phyloP scores from a whole-genome alignment of 2,888 invertebrate species.

The Trachelus troglodyta region DNA sequence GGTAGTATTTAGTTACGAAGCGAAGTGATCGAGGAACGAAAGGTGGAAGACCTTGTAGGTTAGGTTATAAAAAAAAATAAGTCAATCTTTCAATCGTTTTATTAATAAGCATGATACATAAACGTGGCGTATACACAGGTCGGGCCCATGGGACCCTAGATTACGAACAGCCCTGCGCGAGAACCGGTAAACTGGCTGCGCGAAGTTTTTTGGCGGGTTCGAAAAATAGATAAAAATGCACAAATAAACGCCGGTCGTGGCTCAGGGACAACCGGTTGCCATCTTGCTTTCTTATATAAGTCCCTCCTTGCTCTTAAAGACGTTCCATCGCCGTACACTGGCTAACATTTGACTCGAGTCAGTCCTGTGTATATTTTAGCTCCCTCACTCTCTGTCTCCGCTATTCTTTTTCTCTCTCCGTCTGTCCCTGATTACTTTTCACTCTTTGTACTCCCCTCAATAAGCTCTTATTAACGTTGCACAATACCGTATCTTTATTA shows the following conservation, averaged over 20 bases:
- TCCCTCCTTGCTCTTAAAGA: slow-evolving; percentile 55
- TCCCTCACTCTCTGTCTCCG: slow-evolving; percentile 21
- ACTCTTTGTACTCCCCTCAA: neutral
- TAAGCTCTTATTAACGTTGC: neutral
- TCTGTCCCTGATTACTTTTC: neutral
- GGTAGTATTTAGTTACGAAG: neutral
- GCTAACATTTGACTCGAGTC: slow-evolving; percentile 33
- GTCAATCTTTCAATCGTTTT: neutral
- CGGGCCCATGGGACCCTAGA: neutral
- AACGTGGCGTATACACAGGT: neutral
- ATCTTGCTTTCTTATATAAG: slow-evolving; percentile 65
- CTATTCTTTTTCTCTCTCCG: neutral
- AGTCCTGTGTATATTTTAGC: slow-evolving; percentile 16
- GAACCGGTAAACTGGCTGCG: slow-evolving; percentile 17
- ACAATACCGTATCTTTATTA: neutral
- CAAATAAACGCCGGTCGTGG: slow-evolving; percentile 62
- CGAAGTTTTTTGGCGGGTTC: slow-evolving; percentile 46
- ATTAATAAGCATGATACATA: neutral
- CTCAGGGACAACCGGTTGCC: slow-evolving; percentile 66
- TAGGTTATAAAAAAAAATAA: neutral
- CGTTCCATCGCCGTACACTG: slow-evolving; percentile 51
- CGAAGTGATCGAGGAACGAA: neutral
- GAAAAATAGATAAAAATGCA: slow-evolving; percentile 65
- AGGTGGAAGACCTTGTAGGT: neutral
- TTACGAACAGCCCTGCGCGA: slow-evolving; percentile 34